Conservation (phyloP, 1,140 invertebrate genomes). For the Aphelenchoides besseyi region DNA sequence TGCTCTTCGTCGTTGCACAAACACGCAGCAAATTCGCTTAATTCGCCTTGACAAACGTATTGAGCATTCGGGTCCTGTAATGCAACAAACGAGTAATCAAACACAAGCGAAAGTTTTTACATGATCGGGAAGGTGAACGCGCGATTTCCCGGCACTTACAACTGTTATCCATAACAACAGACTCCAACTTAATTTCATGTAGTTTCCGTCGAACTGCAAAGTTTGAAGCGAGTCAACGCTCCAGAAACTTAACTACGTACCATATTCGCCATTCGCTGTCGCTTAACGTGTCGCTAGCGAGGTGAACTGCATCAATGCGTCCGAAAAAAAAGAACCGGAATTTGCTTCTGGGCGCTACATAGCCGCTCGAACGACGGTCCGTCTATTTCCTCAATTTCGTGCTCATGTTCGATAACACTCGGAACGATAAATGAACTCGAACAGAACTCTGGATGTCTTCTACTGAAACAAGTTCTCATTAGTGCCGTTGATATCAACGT, state of each 20-base stretch:
- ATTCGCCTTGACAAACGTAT: conserved; percentile 51
- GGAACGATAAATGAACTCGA: too few relatives aligned
- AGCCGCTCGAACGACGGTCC: background rate
- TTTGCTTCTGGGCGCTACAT: background rate
- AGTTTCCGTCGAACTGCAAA: too few relatives aligned
- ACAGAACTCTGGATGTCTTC: too few relatives aligned
- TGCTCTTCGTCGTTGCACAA: conserved; percentile 51
- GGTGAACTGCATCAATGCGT: background rate
- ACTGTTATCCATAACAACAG: too few relatives aligned
- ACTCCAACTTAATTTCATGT: too few relatives aligned
- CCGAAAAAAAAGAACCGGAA: background rate
- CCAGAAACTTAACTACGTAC: too few relatives aligned
- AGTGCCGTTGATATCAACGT: too few relatives aligned
- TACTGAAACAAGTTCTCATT: too few relatives aligned
- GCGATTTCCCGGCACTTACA: background rate
- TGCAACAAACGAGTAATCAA: conserved; percentile 36
- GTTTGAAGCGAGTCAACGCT: too few relatives aligned
- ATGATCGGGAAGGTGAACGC: background rate
- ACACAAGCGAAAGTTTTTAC: background rate
- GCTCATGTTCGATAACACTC: too few relatives aligned
- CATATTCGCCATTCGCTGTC: conserved; percentile 1
- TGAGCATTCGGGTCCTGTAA: conserved; percentile 66
- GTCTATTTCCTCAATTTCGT: too few relatives aligned
- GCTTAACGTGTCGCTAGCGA: background rate
- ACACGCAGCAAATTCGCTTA: conserved; percentile 56